Percentiles rank a stretch among this genome's conserved stretches.
These are phyloP conservation scores for Aulostomus chinensis DNA, from an alignment of 2,797 vertebrate genomes.

Conservation along the genomic window DNA sequence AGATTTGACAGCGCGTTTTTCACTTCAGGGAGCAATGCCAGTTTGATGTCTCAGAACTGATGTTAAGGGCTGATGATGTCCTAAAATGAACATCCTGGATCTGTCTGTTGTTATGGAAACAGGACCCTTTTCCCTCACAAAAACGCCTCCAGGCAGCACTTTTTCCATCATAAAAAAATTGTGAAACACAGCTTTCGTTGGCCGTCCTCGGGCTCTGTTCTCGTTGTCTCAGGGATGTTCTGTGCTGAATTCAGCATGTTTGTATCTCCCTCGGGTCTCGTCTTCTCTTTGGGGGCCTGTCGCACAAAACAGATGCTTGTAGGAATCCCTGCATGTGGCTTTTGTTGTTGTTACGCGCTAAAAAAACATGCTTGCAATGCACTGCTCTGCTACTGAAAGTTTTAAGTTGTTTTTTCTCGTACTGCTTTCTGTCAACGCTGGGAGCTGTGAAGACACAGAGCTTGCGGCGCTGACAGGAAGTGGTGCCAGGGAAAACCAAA, in stretches of 20 bases:
- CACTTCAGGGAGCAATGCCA: background rate
- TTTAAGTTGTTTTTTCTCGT: too few species aligned
- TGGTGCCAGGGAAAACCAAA: background rate
- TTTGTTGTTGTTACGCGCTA: constrained; percentile 10
- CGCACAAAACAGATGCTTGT: constrained; percentile 20
- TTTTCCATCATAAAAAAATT: constrained; percentile 1
- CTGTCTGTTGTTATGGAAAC: constrained; percentile 60
- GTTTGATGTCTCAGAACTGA: constrained; percentile 14
- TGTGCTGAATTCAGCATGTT: constrained; percentile 4
- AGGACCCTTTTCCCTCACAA: constrained; percentile 8
- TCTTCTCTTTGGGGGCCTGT: background rate
- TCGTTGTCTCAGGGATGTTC: too few species aligned
- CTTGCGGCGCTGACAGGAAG: constrained; percentile 9
- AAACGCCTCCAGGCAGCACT: constrained; percentile 22
- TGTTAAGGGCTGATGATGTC: constrained; percentile 5
- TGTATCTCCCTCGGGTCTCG: constrained; percentile 10
- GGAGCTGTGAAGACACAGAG: background rate
- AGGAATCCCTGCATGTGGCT: constrained; percentile 12
- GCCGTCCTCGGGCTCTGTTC: background rate
- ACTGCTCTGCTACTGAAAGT: too few species aligned
- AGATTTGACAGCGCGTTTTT: background rate
- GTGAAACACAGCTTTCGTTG: constrained; percentile 9
- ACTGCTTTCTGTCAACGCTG: constrained; percentile 15
- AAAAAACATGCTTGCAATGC: constrained; percentile 2
- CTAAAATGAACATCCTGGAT: constrained; percentile 14